Evolutionary conservation across 2,113 vertebrate species (phyloP).

Genomic region (Cyanistes caeruleus): DNA sequence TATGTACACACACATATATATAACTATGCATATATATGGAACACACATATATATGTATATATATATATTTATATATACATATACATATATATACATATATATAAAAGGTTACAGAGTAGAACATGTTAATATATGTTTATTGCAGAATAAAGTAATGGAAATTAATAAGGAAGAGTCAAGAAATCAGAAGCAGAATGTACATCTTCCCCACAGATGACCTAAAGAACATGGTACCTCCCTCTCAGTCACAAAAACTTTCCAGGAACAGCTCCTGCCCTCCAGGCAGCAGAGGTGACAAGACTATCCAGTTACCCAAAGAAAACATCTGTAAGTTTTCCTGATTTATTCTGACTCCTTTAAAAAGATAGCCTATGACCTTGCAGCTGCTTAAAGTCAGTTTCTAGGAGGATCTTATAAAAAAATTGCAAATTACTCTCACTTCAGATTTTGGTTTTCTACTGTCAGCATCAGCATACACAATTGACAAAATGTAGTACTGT

Average conservation of each 20-base stretch:
- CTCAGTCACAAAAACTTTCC: neutral
- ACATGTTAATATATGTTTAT: neutral
- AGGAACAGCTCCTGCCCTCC: neutral
- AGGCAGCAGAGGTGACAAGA: neutral
- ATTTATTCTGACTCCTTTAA: neutral
- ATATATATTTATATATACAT: too few species aligned
- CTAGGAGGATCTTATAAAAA: neutral
- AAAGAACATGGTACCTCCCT: neutral
- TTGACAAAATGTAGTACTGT: neutral
- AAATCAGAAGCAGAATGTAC: neutral
- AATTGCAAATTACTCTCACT: neutral
- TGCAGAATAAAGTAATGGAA: neutral
- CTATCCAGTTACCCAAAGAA: neutral
- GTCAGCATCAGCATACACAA: neutral
- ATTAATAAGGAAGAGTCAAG: neutral
- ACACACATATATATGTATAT: too few species aligned
- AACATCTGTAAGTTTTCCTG: neutral
- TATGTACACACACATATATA: too few species aligned
- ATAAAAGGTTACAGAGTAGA: neutral
- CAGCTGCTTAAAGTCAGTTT: neutral
- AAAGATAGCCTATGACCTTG: neutral
- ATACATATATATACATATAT: neutral
- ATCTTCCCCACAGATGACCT: neutral
- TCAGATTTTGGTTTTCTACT: neutral
- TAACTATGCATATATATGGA: neutral